Evolutionary conservation across 1,140 invertebrate genomes (phyloP), one percentile per base, ranked within the genome.

Genomic region (Penaeus indicus): DNA sequence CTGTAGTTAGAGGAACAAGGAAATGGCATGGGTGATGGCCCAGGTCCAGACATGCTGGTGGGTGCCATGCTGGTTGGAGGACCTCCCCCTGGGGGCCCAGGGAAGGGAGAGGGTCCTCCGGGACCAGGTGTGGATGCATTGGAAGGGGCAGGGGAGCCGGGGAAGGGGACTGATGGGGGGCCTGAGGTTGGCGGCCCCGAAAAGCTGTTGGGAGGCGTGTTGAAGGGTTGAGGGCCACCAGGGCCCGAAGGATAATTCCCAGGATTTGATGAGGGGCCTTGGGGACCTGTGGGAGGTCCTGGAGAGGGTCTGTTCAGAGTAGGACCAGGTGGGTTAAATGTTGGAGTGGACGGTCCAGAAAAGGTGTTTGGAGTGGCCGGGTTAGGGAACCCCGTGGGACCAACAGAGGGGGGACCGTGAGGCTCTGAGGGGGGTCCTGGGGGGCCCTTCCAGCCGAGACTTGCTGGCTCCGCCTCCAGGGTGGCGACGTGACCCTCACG

Each of bases 81-180:
- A n/a, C 90, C 90, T 69, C 90, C 90, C 69, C 85, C 90, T 84
- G 90, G 89, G 8, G 80, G 77, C 42, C 89, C 88, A 69, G 90
- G 89, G 67, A 91, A 91, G 80, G 90, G 90, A 83, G 90, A 91
- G 7, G 89, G 90, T 1, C 90, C 90, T 75, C 90, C 90, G 22
- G 90, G 90, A n/a, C 90, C 90, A n/a, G 90, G 90, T 25, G 90
- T 91, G 63, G 90, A 91, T 69, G 90, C 90, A 91, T 91, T 91
- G 63, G 90, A 91, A 67, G 90, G 90, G 54, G 90, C 90, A 8
- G 90, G 90, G 79, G 90, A 91, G 63, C 90, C 90, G 78, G 90
- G 90, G 82, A 88, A 91, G 63, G 90, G 90, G 75, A 88, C 90
- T 27, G 90, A 91, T 63, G 90, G 89, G 88, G 90, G 90, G 85